Evolutionary conservation across 2,888 invertebrate genomes (phyloP).

Genomic region (Lottia scabra): DNA sequence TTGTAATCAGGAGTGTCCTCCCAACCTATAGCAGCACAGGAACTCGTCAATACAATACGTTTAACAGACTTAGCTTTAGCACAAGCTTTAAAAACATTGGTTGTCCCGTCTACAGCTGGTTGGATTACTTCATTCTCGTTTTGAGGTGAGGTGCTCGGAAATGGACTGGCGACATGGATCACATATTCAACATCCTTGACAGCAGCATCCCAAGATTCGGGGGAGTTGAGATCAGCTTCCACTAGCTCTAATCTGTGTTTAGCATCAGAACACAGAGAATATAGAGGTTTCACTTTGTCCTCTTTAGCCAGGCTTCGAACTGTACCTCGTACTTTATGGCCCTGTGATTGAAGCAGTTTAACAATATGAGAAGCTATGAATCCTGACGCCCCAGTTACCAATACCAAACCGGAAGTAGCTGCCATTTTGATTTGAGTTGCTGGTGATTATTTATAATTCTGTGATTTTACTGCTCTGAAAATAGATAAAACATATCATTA

Average conservation of each 20-base stretch:
- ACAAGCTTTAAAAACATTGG: slow-evolving; percentile 68
- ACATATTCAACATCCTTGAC: slow-evolving; percentile 66
- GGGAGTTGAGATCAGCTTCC: slow-evolving; percentile 68
- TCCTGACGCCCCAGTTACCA: slow-evolving; percentile 72
- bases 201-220: slow-evolving; percentile 56
- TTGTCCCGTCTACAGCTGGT: slow-evolving; percentile 70
- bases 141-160: slow-evolving; percentile 54
- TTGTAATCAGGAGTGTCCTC: slow-evolving; percentile 34
- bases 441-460: too few relatives aligned
- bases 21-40: slow-evolving; percentile 66
- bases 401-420: slow-evolving; percentile 43
- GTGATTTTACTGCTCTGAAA: too few relatives aligned
- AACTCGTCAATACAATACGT: slow-evolving; percentile 71
- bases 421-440: too few relatives aligned
- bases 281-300: slow-evolving; percentile 52
- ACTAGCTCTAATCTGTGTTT: slow-evolving; percentile 67
- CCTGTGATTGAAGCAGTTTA: slow-evolving; percentile 67
- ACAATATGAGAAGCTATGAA: slow-evolving; percentile 71
- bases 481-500: too few relatives aligned
- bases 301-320: slow-evolving; percentile 67
- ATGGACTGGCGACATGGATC: slow-evolving; percentile 69
- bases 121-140: slow-evolving; percentile 64
- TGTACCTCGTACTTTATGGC: slow-evolving; percentile 70
- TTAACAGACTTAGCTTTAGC: slow-evolving; percentile 63
- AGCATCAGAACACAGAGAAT: slow-evolving; percentile 58